Evolutionary conservation across 2,797 vertebrate species (phyloP), one percentile per base, ranked within the genome.

Genomic region (Sciurus vulgaris): DNA sequence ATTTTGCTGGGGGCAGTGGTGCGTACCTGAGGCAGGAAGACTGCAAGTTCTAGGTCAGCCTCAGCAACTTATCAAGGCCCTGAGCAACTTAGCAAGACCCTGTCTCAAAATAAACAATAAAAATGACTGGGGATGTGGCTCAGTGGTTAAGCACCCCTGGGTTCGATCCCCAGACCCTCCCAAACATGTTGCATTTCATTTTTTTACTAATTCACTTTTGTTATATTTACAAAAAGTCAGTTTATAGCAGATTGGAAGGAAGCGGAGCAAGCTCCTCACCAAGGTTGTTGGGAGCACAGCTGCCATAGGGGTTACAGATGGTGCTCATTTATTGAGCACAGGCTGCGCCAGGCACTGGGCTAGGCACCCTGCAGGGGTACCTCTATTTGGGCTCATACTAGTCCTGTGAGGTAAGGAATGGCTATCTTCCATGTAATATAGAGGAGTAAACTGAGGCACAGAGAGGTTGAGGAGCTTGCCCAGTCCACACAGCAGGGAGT

Each of bases 201-300:
- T 59, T 81, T 51, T 28, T 30, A 49, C 18, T n/a, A 82, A 73
- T 49, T 30, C 22, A 8, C 63, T 49, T 41, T 67, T n/a, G 22
- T 56, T 10, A 7, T 47, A 15, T 44, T 51, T 81, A 22, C 13
- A 44, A 11, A 70, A 44, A n/a, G 2, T 22, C 30, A 11, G n/a
- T 47, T 30, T 51, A 1, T 1, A 26, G 7, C 0, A 12, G 61
- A 44, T 1, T 3, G 70, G 54, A 24, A 28, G 13, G 77, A 67
- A 74, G 72, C 17, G 2, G 22, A 49, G 22, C 22, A 9, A 72
- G 47, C 26, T 7, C 2, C 59, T 61, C 7, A 1, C 56, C 33
- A 1, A 0, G 56, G 11, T 1, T 20, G 1, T 1, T 0, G 24
- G 2, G 49, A 30, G 24, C 18, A 1, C 2, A 30, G 65, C 78